These are phyloP conservation scores for Dipodomys merriami DNA, from an alignment of 2,113 vertebrate genomes.

Conservation along the genomic window DNA sequence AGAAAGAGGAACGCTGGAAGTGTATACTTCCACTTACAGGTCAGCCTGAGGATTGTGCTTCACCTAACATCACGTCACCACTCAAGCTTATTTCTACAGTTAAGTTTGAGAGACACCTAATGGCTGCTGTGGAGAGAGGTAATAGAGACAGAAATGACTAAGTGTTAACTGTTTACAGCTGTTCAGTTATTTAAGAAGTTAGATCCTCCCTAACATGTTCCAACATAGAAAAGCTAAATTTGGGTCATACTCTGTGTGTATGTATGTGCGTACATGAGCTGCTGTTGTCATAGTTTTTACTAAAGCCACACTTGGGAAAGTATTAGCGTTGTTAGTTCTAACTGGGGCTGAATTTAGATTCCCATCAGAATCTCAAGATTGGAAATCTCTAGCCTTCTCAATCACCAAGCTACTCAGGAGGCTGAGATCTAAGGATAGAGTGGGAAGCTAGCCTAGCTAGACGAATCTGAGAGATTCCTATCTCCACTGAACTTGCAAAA, in stretches of 20 bases:
- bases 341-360: not conserved
- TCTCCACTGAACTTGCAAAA: no score
- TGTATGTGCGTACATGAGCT: not conserved
- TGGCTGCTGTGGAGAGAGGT: no score
- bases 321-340: fast-evolving
- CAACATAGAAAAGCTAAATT: not conserved
- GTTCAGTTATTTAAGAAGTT: not conserved
- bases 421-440: no score
- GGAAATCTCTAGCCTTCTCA: not conserved
- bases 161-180: not conserved
- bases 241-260: not conserved
- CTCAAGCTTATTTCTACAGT: not conserved
- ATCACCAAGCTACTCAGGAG: no score
- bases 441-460: no score
- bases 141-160: not conserved
- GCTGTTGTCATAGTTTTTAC: no score
- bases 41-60: not conserved
- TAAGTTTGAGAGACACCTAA: not conserved
- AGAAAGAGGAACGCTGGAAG: not conserved
- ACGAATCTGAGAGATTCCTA: no score
- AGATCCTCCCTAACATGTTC: not conserved
- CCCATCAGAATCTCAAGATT: not conserved
- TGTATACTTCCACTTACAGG: not conserved
- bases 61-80: fast-evolving
- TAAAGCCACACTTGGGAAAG: not conserved